phyloP scores from a whole-genome alignment of 2,888 invertebrate species.

The Calliopum simillimum region DNA sequence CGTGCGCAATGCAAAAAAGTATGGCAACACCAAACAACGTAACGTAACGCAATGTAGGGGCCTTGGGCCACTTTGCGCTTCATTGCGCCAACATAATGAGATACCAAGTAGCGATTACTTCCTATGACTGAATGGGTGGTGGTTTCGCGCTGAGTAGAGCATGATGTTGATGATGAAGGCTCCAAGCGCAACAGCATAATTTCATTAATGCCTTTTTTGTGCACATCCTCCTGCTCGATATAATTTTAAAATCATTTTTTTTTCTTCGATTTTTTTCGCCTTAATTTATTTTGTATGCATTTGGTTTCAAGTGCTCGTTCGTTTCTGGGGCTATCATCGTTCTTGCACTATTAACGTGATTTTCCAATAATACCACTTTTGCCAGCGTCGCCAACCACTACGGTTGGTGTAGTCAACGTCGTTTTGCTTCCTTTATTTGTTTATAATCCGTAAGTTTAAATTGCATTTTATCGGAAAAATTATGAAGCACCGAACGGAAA shows the following conservation, averaged over 20 bases:
- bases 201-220: conserved; percentile 31
- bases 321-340: conserved; percentile 17
- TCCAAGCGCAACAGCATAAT: conserved; percentile 34
- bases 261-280: neutral
- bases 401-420: neutral
- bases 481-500: neutral
- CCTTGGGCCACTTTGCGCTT: conserved; percentile 46
- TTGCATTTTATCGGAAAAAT: conserved; percentile 27
- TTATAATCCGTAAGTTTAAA: conserved; percentile 30
- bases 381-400: neutral
- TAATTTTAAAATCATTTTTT: neutral
- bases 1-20: conserved; percentile 41
- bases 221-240: neutral
- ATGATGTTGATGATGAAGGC: neutral
- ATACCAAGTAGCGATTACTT: conserved; percentile 23
- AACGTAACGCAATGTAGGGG: neutral
- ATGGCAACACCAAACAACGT: neutral
- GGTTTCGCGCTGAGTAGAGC: neutral
- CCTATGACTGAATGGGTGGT: conserved; percentile 18
- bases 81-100: conserved; percentile 45
- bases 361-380: conserved; percentile 15
- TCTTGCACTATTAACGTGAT: conserved; percentile 25
- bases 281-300: neutral
- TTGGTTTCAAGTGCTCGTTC: conserved; percentile 13
- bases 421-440: neutral